Evolutionary conservation across 2,113 vertebrate genomes (phyloP), one percentile per base, ranked within the genome.

Genomic region (Pelecanus crispus): DNA sequence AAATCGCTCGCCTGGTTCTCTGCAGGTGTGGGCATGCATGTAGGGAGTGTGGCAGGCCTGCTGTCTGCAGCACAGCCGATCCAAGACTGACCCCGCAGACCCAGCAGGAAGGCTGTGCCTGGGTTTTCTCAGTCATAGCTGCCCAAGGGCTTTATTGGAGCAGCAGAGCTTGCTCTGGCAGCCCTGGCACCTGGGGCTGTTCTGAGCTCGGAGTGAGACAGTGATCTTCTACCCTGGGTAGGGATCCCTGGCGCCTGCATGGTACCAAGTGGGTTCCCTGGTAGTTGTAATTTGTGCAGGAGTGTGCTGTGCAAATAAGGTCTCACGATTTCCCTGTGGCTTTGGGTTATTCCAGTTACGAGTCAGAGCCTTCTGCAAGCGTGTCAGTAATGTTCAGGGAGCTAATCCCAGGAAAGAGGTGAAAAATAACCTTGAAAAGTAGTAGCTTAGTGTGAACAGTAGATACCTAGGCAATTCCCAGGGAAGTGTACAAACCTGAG

Each of bases 241-340:
- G 22, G 68, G n/a, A 17, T 63, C 28, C 29, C 34, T 11, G 28
- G 7, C 2, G 5, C 47, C 29, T 29, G n/a, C 36, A 1, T 21
- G 19, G 31, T 11, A 10, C 24, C n/a, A 6, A 8, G 55, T 8
- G 25, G 34, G 28, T 29, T 93, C 28, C 71, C 44, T 44, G 79
- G 58, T 6, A 62, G 40, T 1, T 40, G 38, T 17, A 31, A 20
- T 42, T 53, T 61, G 32, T 62, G 63, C 44, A 29, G 45, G 40
- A 78, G 20, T 25, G 6, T 32, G 56, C 77, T 36, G n/a, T 52
- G 31, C 80, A 50, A 50, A 78, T 74, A 63, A 91, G 62, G 81
- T 87, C 87, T 92, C 34, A 38, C 21, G 47, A 91, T 95, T 89
- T 92, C 93, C 94, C 94, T 25, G 58, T n/a, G 62, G 94, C 49